Conservation (phyloP, 2,797 vertebrate species). For the Alca torda region DNA sequence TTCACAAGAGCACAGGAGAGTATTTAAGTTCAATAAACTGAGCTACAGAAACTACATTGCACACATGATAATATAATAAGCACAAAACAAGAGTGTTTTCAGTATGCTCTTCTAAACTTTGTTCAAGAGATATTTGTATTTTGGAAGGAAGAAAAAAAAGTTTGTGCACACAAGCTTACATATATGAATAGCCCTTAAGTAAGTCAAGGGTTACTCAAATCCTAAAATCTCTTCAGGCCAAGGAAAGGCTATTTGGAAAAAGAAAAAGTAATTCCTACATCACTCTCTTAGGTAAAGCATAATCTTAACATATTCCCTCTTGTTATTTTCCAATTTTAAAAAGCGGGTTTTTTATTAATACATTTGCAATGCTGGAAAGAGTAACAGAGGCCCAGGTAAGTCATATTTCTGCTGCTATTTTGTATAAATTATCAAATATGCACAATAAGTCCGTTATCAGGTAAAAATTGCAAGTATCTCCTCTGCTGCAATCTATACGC, state of each 20-base stretch:
- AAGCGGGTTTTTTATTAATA: neutral
- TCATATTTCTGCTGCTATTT: conserved; percentile 30
- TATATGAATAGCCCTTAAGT: neutral
- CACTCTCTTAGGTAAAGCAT: neutral
- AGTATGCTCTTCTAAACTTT: neutral
- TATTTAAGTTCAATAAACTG: neutral
- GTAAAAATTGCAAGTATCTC: conserved; percentile 19
- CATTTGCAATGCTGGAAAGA: neutral
- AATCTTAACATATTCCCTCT: neutral
- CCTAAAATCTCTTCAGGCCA: neutral
- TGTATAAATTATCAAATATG: neutral
- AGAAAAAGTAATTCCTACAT: neutral
- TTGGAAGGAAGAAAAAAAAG: neutral
- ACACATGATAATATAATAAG: neutral
- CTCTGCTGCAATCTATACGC: neutral
- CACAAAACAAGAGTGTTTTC: neutral
- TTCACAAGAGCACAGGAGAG: neutral
- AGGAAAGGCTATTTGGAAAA: neutral
- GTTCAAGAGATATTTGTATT: neutral
- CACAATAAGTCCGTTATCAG: conserved; percentile 2
- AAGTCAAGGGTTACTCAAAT: neutral
- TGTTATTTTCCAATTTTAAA: neutral
- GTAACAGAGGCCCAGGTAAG: conserved; percentile 18
- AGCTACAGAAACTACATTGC: neutral
- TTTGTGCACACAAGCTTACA: neutral